A percentile compares a stretch with the other conserved stretches of the same genome.
Evolutionary conservation across 2,888 invertebrate genomes (phyloP).

Genomic region (Deroplatys truncata): DNA sequence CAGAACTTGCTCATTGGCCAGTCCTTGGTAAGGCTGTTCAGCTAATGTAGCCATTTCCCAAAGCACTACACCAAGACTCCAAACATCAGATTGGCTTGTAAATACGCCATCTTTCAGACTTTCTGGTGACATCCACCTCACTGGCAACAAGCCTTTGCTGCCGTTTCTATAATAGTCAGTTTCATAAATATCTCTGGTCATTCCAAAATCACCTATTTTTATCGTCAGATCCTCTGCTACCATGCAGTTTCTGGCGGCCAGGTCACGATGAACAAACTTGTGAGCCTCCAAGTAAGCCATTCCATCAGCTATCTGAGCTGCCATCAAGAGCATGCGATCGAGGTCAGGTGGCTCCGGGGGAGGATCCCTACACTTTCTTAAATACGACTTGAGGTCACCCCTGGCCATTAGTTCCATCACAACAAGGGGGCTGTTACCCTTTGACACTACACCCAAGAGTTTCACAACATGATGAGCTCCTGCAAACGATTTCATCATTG

Average conservation of each 20-base stretch:
- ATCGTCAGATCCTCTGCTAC: slow-evolving; percentile 58
- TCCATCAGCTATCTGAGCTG: slow-evolving; percentile 71
- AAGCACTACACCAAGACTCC: slow-evolving; percentile 69
- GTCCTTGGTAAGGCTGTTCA: slow-evolving; percentile 69
- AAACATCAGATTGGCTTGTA: slow-evolving; percentile 58
- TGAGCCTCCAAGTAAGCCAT: slow-evolving; percentile 73
- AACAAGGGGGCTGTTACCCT: slow-evolving; percentile 62
- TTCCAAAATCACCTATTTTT: slow-evolving; percentile 60
- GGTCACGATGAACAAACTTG: slow-evolving; percentile 66
- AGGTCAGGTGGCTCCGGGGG: slow-evolving; percentile 40
- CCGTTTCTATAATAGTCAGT: slow-evolving; percentile 61
- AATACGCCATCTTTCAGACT: slow-evolving; percentile 64
- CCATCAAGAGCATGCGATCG: slow-evolving; percentile 48
- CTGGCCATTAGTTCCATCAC: slow-evolving; percentile 76
- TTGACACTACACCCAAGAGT: slow-evolving; percentile 67
- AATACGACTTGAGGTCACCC: slow-evolving; percentile 65
- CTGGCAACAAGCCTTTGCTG: slow-evolving; percentile 52
- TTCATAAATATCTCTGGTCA: slow-evolving; percentile 65
- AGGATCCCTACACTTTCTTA: slow-evolving; percentile 53
- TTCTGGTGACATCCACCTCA: slow-evolving; percentile 71
- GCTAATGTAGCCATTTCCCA: slow-evolving; percentile 76
- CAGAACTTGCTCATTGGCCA: slow-evolving; percentile 59
- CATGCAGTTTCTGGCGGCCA: slow-evolving; percentile 70
- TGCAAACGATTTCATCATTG: slow-evolving; percentile 67
- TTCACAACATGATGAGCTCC: slow-evolving; percentile 63